Evolutionary conservation across 37 sponge, comb jelly and placozoan species (phyloP).

Genomic region (Chondrilla cf. caribensis): DNA sequence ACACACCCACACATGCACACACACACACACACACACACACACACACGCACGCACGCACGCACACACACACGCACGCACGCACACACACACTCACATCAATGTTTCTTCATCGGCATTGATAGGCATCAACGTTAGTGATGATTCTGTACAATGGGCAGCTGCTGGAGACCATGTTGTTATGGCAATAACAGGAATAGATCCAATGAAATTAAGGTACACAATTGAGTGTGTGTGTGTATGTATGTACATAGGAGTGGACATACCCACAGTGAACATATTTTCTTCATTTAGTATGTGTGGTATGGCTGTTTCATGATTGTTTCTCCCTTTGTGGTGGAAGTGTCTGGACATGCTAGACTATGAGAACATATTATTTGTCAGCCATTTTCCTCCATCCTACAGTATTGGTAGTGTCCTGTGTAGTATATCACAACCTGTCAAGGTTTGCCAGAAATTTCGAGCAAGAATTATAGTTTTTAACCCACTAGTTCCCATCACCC

Average conservation of each 20-base stretch:
- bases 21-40: too few species aligned
- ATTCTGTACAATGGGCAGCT: conserved; percentile 52
- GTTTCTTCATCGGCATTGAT: neutral
- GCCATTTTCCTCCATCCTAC: neutral
- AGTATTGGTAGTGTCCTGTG: conserved; percentile 92
- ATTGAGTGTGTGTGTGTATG: neutral
- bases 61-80: too few species aligned
- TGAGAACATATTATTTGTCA: neutral
- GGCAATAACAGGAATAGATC: conserved; percentile 64
- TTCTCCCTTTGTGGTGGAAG: too few species aligned
- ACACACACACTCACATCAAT: neutral
- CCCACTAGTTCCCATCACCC: conserved; percentile 88
- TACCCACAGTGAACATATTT: neutral
- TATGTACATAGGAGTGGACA: neutral
- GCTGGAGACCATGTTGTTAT: conserved; percentile 83
- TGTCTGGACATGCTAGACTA: too few species aligned
- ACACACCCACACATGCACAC: too few species aligned
- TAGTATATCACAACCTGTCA: conserved; percentile 48
- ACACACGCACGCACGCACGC: too few species aligned
- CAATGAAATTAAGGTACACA: conserved; percentile 55
- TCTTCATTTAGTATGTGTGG: too few species aligned
- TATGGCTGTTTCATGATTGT: neutral
- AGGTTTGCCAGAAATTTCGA: conserved; percentile 53
- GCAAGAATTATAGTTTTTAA: conserved; percentile 85
- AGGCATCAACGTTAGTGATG: conserved; percentile 59